These are phyloP conservation scores for Capitella teleta DNA, from an alignment of 1,140 invertebrate genomes.

Conservation along the genomic window DNA sequence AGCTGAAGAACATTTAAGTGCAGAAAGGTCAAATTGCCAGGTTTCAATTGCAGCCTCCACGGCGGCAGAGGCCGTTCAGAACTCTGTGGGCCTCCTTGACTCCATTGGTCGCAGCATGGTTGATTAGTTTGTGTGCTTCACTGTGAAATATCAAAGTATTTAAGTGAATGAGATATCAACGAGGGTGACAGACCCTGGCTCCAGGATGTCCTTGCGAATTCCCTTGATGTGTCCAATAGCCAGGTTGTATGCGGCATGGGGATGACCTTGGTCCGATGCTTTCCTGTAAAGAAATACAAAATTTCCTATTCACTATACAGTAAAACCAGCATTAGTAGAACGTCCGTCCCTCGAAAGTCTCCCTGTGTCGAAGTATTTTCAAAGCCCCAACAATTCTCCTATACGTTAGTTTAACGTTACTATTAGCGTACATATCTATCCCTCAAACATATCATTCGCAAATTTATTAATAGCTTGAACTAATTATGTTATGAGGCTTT, in stretches of 20 bases:
- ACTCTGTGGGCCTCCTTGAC: constrained; percentile 36
- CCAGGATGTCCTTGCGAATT: constrained; percentile 13
- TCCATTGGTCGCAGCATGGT: constrained; percentile 37
- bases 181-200: constrained; percentile 3
- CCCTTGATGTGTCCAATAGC: constrained; percentile 50
- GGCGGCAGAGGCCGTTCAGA: constrained; percentile 33
- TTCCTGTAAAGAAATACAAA: constrained; percentile 27
- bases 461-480: not conserved
- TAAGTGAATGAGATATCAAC: too few species aligned
- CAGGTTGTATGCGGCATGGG: constrained; percentile 49
- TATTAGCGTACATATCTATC: not conserved
- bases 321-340: not conserved
- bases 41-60: constrained; percentile 22
- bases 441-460: not conserved
- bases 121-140: constrained; percentile 34
- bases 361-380: not conserved
- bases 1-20: too few species aligned
- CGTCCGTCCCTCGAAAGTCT: not conserved
- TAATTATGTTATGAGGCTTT: too few species aligned
- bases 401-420: not conserved
- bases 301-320: not conserved
- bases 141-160: too few species aligned
- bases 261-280: constrained; percentile 49
- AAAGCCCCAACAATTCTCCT: not conserved
- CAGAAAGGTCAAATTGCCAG: too few species aligned